These are phyloP conservation scores for Neogobius melanostomus DNA, from an alignment of 2,113 vertebrate genomes.

Conservation along the genomic window DNA sequence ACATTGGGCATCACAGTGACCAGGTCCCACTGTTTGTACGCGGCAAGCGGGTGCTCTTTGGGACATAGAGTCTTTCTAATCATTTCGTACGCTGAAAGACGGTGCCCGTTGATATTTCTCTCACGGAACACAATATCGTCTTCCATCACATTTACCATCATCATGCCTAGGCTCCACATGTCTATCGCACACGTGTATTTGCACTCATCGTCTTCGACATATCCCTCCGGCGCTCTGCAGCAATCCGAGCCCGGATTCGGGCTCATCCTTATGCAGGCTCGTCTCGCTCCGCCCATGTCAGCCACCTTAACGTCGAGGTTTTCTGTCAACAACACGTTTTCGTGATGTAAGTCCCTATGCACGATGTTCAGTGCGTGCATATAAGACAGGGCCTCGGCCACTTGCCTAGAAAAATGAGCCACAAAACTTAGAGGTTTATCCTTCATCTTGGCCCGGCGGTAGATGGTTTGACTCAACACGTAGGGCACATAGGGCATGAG, in stretches of 20 bases:
- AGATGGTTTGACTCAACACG: background rate
- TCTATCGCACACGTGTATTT: conserved; percentile 2
- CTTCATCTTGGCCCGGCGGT: too few relatives aligned
- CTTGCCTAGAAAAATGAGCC: background rate
- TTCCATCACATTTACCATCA: conserved; percentile 6
- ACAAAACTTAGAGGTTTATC: conserved; percentile 1
- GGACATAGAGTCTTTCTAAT: too few relatives aligned
- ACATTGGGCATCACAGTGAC: too few relatives aligned
- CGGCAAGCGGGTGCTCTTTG: too few relatives aligned
- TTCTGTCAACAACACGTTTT: background rate
- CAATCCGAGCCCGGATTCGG: background rate
- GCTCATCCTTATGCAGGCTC: background rate
- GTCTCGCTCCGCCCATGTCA: background rate
- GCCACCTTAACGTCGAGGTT: conserved; percentile 6
- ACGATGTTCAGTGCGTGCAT: background rate
- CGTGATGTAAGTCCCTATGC: background rate
- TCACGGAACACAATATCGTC: too few relatives aligned
- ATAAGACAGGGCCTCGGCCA: background rate
- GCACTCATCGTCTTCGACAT: too few relatives aligned
- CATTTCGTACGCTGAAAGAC: too few relatives aligned
- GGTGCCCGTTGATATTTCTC: too few relatives aligned
- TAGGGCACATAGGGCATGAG: conserved; percentile 6
- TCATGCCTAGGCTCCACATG: background rate
- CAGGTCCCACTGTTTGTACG: too few relatives aligned
- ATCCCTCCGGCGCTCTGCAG: conserved; percentile 1